A percentile compares a stretch with the other conserved stretches of the same genome.
phyloP scores from a whole-genome alignment of 2,113 vertebrate genomes.

The Petrocephalus zakoni region DNA sequence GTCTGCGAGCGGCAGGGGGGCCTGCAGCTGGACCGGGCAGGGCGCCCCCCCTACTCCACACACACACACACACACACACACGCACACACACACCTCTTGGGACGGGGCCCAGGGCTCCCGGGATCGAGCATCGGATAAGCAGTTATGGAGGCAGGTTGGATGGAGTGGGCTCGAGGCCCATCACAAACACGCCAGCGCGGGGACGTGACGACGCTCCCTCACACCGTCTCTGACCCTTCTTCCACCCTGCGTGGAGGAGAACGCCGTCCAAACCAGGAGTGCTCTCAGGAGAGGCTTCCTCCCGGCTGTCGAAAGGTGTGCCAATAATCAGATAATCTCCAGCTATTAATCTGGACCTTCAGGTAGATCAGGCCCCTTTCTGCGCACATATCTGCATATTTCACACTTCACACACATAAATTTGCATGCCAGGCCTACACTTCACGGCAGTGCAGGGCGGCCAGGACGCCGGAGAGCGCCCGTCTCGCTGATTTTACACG shows the following conservation, averaged over 20 bases:
- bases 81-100: neutral
- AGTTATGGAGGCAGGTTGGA: neutral
- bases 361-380: neutral
- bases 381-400: neutral
- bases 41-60: neutral
- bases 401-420: neutral
- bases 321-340: neutral
- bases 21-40: neutral
- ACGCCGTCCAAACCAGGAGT: neutral
- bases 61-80: too few relatives aligned
- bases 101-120: neutral
- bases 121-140: neutral
- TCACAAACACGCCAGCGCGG: neutral
- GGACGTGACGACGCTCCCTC: neutral
- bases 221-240: neutral
- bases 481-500: neutral
- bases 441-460: neutral
- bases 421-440: neutral
- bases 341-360: conserved; percentile 1
- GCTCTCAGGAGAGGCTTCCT: neutral
- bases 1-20: too few relatives aligned
- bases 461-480: neutral
- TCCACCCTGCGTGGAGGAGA: neutral
- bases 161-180: neutral
- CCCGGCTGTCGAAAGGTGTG: neutral